Percentiles rank a stretch among this genome's conserved stretches.
phyloP scores from a whole-genome alignment of 2,888 invertebrate genomes.

The Erynnis tages region DNA sequence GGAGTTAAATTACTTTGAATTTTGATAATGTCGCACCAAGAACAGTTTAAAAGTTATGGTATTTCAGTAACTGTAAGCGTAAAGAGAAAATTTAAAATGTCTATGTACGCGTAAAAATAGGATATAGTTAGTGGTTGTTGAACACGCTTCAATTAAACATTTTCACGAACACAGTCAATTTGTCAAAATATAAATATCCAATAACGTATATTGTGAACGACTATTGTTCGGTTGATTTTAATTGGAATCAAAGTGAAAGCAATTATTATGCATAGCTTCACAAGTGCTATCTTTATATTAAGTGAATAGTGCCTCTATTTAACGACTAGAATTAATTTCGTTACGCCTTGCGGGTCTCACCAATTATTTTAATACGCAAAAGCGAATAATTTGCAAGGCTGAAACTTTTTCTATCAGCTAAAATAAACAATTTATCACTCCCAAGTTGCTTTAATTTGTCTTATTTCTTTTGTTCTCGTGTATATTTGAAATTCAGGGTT shows the following conservation, averaged over 20 bases:
- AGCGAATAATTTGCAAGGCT: constrained; percentile 7
- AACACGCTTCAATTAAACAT: too few species aligned
- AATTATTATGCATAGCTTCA: constrained; percentile 74
- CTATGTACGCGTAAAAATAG: too few species aligned
- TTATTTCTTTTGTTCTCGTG: constrained; percentile 32
- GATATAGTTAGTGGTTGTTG: too few species aligned
- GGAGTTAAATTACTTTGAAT: too few species aligned
- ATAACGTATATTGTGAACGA: constrained; percentile 36
- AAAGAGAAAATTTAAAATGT: too few species aligned
- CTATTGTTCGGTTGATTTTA: constrained; percentile 59
- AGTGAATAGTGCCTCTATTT: constrained; percentile 52
- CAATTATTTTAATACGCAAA: constrained; percentile 18
- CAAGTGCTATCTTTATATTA: constrained; percentile 48
- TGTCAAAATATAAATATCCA: constrained; percentile 1
- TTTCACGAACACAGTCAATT: background rate
- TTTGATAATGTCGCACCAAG: too few species aligned
- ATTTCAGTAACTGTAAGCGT: too few species aligned
- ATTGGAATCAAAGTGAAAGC: constrained; percentile 63
- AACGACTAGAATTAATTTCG: constrained; percentile 10
- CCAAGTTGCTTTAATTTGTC: constrained; percentile 34
- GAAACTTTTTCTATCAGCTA: constrained; percentile 33
- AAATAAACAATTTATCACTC: constrained; percentile 34
- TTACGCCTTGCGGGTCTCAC: constrained; percentile 6
- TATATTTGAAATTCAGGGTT: constrained; percentile 31
- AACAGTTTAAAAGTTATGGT: too few species aligned